These are phyloP conservation scores for Nemotelus nigrinus DNA, from an alignment of 2,888 invertebrate genomes.

Conservation along the genomic window DNA sequence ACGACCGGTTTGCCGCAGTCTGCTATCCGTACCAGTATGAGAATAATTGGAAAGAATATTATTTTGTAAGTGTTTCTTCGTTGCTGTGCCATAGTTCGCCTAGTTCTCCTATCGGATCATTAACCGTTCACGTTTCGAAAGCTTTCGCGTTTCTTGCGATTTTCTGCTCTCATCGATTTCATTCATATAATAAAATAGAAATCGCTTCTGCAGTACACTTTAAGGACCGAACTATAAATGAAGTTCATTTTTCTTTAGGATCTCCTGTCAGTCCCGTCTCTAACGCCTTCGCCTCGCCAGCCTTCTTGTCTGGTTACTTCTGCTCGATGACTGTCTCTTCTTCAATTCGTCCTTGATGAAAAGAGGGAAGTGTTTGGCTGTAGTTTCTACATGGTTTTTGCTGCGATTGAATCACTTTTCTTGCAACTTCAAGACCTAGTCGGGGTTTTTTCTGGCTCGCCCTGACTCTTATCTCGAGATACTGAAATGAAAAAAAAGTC, in stretches of 20 bases:
- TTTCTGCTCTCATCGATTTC: conserved; percentile 28
- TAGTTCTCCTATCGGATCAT: conserved; percentile 17
- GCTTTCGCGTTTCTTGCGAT: conserved; percentile 21
- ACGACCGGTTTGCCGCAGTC: conserved; percentile 42
- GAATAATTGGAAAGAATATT: conserved; percentile 50
- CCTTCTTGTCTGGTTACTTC: background rate
- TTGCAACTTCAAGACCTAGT: background rate
- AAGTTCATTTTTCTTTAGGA: conserved; percentile 14
- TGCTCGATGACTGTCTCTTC: background rate
- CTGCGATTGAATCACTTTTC: conserved; percentile 6
- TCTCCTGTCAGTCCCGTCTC: background rate
- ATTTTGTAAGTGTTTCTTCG: conserved; percentile 49
- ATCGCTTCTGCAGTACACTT: background rate
- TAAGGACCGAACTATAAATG: conserved; percentile 1
- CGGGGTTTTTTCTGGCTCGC: background rate
- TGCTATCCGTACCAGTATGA: conserved; percentile 50
- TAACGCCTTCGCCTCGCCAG: background rate
- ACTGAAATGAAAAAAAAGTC: conserved; percentile 25
- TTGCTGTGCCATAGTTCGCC: conserved; percentile 36
- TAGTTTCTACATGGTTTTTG: conserved; percentile 33
- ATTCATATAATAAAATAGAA: conserved; percentile 19
- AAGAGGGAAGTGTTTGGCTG: conserved; percentile 1
- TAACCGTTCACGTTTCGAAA: conserved; percentile 30
- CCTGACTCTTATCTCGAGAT: background rate
- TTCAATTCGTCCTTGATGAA: background rate